Base-by-base conservation (phyloP, 2,797 vertebrate genomes). In the Cirrhinus mrigala region DNA sequence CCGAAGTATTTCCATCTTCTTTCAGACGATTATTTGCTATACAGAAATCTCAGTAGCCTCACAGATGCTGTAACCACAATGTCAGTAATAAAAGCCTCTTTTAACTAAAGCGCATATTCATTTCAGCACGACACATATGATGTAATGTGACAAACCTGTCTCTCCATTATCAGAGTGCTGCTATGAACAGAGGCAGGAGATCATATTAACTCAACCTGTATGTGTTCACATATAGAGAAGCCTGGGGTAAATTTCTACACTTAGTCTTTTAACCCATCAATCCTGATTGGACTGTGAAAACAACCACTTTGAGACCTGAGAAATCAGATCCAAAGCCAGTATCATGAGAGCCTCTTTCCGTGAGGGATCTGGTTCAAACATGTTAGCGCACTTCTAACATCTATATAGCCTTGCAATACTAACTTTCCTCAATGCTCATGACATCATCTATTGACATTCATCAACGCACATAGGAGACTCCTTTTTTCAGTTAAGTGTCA, bases 251-350 rank as follows among this genome's bases (percentile, higher is more conserved):
- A 27, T 50, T 11, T 48, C 71, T 27, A 29, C 50, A 16, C 27
- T 50, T 50, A 66, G 46, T 46, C 58, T 79, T 29, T 79, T 48
- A 79, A 78, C 58, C 77, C 40, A 24, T 79, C 58, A 79, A 58
- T 22, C 77, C 58, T 27, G 76, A 62, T 40, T 16, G 54, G 22
- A 58, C 54, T 60, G 58, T 29, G 58, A 79, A 79, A 79, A 79
- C 16, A 64, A 48, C 77, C 58, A 48, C 40, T 79, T 66, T 44
- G 44, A 66, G 24, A 50, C 77, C 18, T 22, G n/a, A 40, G 77
- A 79, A 79, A 64, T 79, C 44, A 29, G 40, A 79, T 64, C 77
- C 77, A 64, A 20, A n/a, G 64, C 16, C 6, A 22, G 77, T 20
- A 64, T 64, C 12, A 48, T 12, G 1, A 46, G 52, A 79, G 58